Conservation (phyloP, 2,113 vertebrate species). For the Cinclus mexicanus region DNA sequence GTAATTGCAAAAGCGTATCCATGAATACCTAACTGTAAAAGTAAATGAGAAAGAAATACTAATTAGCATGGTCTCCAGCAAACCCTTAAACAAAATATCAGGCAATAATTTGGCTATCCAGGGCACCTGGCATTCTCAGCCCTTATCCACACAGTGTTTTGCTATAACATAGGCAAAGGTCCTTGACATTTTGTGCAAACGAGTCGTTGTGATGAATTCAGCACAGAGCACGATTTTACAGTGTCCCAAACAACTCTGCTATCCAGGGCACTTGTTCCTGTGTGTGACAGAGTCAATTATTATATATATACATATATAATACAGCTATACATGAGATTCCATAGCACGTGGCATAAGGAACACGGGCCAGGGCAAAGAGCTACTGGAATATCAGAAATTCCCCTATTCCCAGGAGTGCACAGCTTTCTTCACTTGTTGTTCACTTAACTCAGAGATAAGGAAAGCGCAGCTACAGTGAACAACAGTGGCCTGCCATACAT, state of each 20-base stretch:
- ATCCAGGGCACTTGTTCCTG: not conserved
- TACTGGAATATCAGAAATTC: not conserved
- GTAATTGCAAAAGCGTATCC: conserved; percentile 99
- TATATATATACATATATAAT: not conserved
- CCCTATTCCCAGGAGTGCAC: not conserved
- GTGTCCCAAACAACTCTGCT: conserved; percentile 44
- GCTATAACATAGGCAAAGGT: conserved; percentile 54
- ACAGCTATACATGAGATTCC: too few species aligned
- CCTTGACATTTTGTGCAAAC: conserved; percentile 62
- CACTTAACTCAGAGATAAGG: not conserved
- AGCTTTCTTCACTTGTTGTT: not conserved
- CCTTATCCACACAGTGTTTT: conserved; percentile 42
- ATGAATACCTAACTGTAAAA: conserved; percentile 92
- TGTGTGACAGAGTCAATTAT: not conserved
- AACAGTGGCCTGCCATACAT: not conserved
- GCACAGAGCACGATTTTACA: conserved; percentile 65
- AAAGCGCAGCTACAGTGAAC: not conserved
- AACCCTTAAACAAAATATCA: conserved; percentile 61
- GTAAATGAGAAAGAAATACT: conserved; percentile 51
- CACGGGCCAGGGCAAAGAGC: not conserved
- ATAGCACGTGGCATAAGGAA: not conserved
- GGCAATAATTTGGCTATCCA: conserved; percentile 58
- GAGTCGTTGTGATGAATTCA: conserved; percentile 27
- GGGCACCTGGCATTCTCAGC: conserved; percentile 50
- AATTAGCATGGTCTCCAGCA: conserved; percentile 48